Evolutionary conservation across 2,797 vertebrate genomes (phyloP), one percentile per base, ranked within the genome.

Genomic region (Coregonus suidteri): DNA sequence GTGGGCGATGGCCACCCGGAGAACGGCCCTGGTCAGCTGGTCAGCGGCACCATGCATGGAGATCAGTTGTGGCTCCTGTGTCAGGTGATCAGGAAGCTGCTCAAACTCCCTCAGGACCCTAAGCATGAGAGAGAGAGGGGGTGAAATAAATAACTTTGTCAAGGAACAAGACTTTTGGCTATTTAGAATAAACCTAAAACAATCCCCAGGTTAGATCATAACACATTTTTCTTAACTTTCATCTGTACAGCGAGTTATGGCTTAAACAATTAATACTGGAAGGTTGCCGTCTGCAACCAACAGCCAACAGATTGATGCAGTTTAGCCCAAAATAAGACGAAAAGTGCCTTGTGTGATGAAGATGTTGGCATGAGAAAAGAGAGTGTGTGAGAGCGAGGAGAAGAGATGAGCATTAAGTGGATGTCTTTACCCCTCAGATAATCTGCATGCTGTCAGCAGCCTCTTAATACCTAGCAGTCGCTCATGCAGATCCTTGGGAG

Each of bases 391-490:
- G 31, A 34, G 31, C 2, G 31, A 34, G 31, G 31, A 34, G 31
- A 34, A 34, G 31, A 34, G 31, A 34, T 34, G 3, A 34, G 31
- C 31, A 34, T 34, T 34, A 34, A 16, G 7, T 70, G 1, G 5
- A 15, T 47, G 52, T 69, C 35, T 71, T n/a, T 94, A 98, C 96
- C 95, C 92, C 80, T 87, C 85, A 62, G 95, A 95, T 77, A 95
- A 88, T 75, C 96, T 93, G 92, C 96, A 98, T 6, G 90, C 91
- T 76, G 70, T 92, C 91, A 98, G 80, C 77, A 97, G 90, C 82
- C 93, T 97, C 87, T 93, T 96, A 82, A 96, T 85, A 71, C 91
- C 83, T 66, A 95, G 89, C 75, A 98, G 90, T 77, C 96, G 94
- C 37, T 96, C 94, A 85, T 94, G 95, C 0, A 76, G 74, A 78